A percentile compares a stretch with the other conserved stretches of the same genome.
Evolutionary conservation across 2,888 invertebrate species (phyloP).

Genomic region (Protodeltote pygarga): DNA sequence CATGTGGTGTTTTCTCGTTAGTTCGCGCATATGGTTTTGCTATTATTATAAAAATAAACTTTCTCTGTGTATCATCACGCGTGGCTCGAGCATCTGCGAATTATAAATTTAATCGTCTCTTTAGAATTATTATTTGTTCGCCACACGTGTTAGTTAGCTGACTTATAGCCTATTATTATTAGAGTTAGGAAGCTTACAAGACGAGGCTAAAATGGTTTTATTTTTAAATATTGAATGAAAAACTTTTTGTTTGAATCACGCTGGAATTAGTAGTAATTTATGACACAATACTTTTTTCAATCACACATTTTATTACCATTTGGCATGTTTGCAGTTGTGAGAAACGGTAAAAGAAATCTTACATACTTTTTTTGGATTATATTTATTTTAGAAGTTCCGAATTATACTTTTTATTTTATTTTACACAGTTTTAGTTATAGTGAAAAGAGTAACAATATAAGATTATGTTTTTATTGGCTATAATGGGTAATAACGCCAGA

Average conservation of each 20-base stretch:
- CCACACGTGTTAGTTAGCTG: slow-evolving; percentile 69
- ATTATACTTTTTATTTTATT: no score
- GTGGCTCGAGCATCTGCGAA: slow-evolving; percentile 82
- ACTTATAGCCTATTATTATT: slow-evolving; percentile 52
- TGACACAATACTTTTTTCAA: slow-evolving; percentile 20
- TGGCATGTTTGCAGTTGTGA: no score
- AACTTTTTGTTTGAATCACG: slow-evolving; percentile 43
- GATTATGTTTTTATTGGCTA: no score
- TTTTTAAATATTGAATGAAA: slow-evolving; percentile 41
- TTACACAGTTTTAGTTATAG: no score
- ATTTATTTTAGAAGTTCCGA: no score
- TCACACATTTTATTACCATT: slow-evolving; percentile 22
- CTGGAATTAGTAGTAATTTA: slow-evolving; percentile 31
- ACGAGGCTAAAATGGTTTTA: slow-evolving; percentile 32
- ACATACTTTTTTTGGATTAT: no score
- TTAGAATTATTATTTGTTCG: slow-evolving; percentile 68
- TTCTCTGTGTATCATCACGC: slow-evolving; percentile 80
- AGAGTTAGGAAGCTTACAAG: slow-evolving; percentile 39
- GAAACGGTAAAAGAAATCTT: background rate
- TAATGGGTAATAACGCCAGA: no score
- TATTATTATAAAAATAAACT: slow-evolving; percentile 87
- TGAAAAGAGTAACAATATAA: no score
- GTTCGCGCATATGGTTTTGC: slow-evolving; percentile 80
- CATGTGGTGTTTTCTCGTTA: slow-evolving; percentile 76
- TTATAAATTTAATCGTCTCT: slow-evolving; percentile 79